A percentile compares a stretch with the other conserved stretches of the same genome.
Evolutionary conservation across 2,797 vertebrate species (phyloP).

Genomic region (Tenualosa ilisha): DNA sequence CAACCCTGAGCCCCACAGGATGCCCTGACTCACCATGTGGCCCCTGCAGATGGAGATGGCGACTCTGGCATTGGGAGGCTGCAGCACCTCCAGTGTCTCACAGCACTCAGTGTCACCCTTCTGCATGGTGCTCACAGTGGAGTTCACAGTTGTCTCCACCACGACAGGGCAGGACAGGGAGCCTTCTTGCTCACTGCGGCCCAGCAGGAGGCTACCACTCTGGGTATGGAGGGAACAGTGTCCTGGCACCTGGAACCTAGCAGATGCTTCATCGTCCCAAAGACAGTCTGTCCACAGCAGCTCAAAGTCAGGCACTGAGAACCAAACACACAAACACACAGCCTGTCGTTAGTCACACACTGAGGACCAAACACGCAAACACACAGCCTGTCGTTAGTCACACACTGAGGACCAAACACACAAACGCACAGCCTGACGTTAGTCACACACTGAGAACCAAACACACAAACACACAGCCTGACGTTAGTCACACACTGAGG

Average conservation of each 20-base stretch:
- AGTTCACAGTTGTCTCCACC: slow-evolving; percentile 43
- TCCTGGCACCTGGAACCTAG: background rate
- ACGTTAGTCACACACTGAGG: too few species aligned
- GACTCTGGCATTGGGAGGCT: slow-evolving; percentile 39
- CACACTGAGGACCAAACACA: background rate
- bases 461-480: too few species aligned
- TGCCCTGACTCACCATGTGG: slow-evolving; percentile 45
- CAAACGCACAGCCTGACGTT: too few species aligned
- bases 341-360: slow-evolving; percentile 30
- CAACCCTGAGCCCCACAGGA: too few species aligned
- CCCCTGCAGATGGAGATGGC: slow-evolving; percentile 49
- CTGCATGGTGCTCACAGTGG: slow-evolving; percentile 41
- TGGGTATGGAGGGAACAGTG: slow-evolving; percentile 47
- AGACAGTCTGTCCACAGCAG: slow-evolving; percentile 54
- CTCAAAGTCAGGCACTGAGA: slow-evolving; percentile 41
- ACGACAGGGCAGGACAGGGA: slow-evolving; percentile 40
- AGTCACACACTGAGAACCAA: too few species aligned
- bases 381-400: background rate
- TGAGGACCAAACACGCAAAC: slow-evolving; percentile 18
- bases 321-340: too few species aligned
- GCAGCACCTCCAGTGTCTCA: slow-evolving; percentile 36
- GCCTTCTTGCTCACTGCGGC: background rate
- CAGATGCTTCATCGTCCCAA: slow-evolving; percentile 15
- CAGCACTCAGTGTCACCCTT: slow-evolving; percentile 45
- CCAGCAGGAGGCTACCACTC: slow-evolving; percentile 43